Base-by-base conservation (phyloP, 2,113 vertebrate species). In the Microcebus ravelobensis region DNA sequence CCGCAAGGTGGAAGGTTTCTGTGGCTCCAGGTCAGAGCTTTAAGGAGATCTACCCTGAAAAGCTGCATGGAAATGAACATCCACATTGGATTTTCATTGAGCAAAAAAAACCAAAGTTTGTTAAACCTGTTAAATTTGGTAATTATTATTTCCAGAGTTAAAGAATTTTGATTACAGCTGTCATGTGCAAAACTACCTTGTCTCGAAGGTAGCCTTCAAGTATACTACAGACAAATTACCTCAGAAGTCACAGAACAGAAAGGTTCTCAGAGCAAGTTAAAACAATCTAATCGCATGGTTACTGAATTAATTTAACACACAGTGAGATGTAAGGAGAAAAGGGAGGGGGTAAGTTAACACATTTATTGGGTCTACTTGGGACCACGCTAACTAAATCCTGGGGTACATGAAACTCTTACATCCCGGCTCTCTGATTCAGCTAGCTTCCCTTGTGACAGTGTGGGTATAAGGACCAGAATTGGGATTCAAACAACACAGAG, bases 331-430 rank as follows among this genome's bases (percentile, higher is more conserved):
- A 36, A 63, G 52, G 29, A 36, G 23, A 25, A 95, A 79, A 71
- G 29, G 71, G 45, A 79, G 1, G 6, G 4, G 6, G 21, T 39
- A 5, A 76, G 12, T 36, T 48, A 68, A 65, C 39, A 39, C 55
- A 39, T 20, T 20, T 50, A 57, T 12, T 29, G 61, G 27, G 57
- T 1, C 52, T 73, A 63, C 12, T 63, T 63, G 25, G 25, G 27
- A n/a, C 39, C 13, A 1, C 0, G 2, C 8, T 57, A 39, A 77
- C 48, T 50, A 87, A 61, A n/a, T 42, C 45, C 13, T 2, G 10
- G 11, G 27, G 25, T 17, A 23, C 74, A 0, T 0, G 3, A n/a
- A 48, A 18, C 61, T 82, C 59, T 4, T 2, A 3, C 1, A 12
- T 57, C 17, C 52, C 55, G 31, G 20, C n/a, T n/a, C 36, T 11